These are phyloP conservation scores for Anoplophora glabripennis DNA, from an alignment of 1,140 invertebrate species.

Conservation along the genomic window DNA sequence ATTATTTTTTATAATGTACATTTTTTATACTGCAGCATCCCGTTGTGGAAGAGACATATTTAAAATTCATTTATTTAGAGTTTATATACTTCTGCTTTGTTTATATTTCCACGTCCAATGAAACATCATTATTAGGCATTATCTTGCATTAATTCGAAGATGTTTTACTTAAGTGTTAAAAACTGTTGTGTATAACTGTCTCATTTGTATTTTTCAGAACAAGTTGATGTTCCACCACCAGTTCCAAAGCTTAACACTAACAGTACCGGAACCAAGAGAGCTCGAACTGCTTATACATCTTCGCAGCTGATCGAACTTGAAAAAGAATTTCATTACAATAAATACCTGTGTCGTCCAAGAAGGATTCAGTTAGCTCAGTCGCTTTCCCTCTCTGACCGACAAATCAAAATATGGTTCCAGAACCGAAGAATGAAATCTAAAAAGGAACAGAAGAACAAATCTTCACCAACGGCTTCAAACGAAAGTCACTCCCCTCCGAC, in stretches of 20 bases:
- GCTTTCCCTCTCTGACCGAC: constrained; percentile 73
- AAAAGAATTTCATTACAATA: constrained; percentile 74
- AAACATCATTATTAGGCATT: no score
- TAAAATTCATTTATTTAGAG: no score
- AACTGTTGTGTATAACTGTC: no score
- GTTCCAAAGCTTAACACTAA: not conserved
- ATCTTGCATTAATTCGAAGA: no score
- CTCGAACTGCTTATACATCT: constrained; percentile 77
- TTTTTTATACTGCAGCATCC: no score
- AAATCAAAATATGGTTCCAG: constrained; percentile 90
- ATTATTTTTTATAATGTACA: no score
- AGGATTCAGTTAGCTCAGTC: constrained; percentile 75
- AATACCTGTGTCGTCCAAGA: constrained; percentile 76
- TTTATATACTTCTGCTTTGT: no score
- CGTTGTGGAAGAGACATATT: no score
- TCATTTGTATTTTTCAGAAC: not conserved
- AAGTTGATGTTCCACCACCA: not conserved
- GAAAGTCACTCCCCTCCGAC: not conserved
- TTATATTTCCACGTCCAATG: no score
- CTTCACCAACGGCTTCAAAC: not conserved
- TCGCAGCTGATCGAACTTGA: constrained; percentile 77
- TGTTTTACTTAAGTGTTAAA: no score
- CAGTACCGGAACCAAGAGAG: constrained; percentile 28
- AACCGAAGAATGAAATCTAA: constrained; percentile 66
- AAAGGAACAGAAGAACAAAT: constrained; percentile 46